Evolutionary conservation across 1,140 invertebrate species (phyloP).

Genomic region (Drosophila nasuta): DNA sequence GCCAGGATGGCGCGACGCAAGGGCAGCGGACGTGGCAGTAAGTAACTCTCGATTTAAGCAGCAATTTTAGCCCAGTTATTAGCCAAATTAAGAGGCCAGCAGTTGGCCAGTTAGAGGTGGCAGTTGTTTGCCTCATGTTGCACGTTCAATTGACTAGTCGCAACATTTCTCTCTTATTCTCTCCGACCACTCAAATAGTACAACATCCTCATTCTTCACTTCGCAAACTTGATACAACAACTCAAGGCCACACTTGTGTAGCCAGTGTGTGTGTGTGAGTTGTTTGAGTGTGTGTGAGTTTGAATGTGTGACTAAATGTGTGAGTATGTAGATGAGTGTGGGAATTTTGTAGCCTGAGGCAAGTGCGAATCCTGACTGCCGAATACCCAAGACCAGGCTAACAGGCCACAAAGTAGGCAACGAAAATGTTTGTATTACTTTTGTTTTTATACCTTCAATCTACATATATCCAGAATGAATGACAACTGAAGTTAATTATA

Average conservation of each 20-base stretch:
- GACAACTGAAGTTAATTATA: too few relatives aligned
- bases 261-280: not conserved
- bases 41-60: slow-evolving; percentile 37
- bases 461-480: too few relatives aligned
- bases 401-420: not conserved
- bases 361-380: not conserved
- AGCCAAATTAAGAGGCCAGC: not conserved
- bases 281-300: not conserved
- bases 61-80: not conserved
- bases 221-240: slow-evolving; percentile 46
- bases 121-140: not conserved
- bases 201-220: slow-evolving; percentile 33
- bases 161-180: too few relatives aligned
- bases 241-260: slow-evolving; percentile 32
- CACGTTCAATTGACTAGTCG: too few relatives aligned
- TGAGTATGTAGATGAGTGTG: not conserved
- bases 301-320: not conserved
- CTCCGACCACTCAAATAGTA: not conserved
- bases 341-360: not conserved
- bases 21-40: slow-evolving; percentile 77
- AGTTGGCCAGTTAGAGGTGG: too few relatives aligned
- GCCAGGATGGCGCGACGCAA: slow-evolving; percentile 67
- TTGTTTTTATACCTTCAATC: too few relatives aligned
- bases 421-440: too few relatives aligned
- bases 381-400: not conserved